phyloP scores from a whole-genome alignment of 2,113 vertebrate genomes.

The Dipodomys spectabilis region DNA sequence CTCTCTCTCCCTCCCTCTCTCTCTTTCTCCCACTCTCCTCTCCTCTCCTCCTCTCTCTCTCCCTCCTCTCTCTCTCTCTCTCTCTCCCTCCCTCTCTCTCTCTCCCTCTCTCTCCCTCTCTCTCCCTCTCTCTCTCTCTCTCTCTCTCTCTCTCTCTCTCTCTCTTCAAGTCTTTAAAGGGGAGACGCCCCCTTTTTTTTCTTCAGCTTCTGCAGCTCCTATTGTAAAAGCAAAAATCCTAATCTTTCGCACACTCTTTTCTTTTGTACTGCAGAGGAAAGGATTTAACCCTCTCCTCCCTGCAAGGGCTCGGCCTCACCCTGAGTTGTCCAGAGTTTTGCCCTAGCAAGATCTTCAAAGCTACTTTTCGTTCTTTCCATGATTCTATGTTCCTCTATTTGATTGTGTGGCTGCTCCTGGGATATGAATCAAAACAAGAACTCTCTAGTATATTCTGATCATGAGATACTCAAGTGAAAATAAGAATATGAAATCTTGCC shows the following conservation, averaged over 20 bases:
- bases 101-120: constrained; percentile 26
- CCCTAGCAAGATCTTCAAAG: constrained; percentile 25
- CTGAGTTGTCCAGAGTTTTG: constrained; percentile 9
- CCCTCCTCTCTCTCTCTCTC: too few relatives aligned
- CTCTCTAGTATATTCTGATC: constrained; percentile 54
- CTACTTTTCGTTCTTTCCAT: constrained; percentile 23
- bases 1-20: too few relatives aligned
- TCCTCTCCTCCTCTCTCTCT: too few relatives aligned
- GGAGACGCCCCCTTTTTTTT: constrained; percentile 81
- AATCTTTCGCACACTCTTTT: constrained; percentile 84
- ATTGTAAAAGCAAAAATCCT: constrained; percentile 86
- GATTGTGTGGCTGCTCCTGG: constrained; percentile 8
- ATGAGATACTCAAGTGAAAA: constrained; percentile 35
- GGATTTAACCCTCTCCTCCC: constrained; percentile 84
- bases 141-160: constrained; percentile 46
- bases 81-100: constrained; percentile 59
- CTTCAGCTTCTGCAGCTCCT: constrained; percentile 82
- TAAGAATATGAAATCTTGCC: background rate
- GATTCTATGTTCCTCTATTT: constrained; percentile 37
- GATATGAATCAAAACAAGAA: constrained; percentile 12
- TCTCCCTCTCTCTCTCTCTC: too few relatives aligned
- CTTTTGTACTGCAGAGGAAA: constrained; percentile 82
- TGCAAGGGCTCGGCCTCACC: constrained; percentile 55
- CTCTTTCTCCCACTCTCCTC: too few relatives aligned
- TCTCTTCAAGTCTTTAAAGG: constrained; percentile 82